phyloP scores from a whole-genome alignment of 2,888 invertebrate species.

The Drosophila robusta region DNA sequence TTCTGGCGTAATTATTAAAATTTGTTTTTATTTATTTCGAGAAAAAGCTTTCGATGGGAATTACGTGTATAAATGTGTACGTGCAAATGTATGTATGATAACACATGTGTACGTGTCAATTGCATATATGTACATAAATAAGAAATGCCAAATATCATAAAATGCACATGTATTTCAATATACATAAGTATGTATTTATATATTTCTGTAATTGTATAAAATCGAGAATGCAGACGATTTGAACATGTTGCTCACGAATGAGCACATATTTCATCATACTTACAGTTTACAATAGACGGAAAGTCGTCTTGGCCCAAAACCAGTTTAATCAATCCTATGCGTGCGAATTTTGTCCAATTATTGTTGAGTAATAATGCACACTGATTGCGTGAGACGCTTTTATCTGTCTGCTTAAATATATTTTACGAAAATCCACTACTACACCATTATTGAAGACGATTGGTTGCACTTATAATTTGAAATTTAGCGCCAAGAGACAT shows the following conservation, averaged over 20 bases:
- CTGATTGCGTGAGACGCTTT: slow-evolving; percentile 45
- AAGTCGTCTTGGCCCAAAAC: slow-evolving; percentile 27
- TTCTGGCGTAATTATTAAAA: slow-evolving; percentile 29
- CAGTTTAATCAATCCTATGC: slow-evolving; percentile 24
- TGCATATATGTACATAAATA: slow-evolving; percentile 7
- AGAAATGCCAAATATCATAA: neutral
- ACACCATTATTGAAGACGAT: slow-evolving; percentile 14
- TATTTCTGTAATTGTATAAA: neutral
- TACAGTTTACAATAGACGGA: slow-evolving; percentile 38
- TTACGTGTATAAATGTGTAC: slow-evolving; percentile 4
- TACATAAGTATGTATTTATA: neutral
- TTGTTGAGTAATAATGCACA: slow-evolving; percentile 35
- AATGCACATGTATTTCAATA: too few species aligned
- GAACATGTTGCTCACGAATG: too few species aligned
- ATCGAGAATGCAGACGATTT: neutral
- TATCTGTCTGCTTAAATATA: neutral
- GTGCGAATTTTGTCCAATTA: slow-evolving; percentile 33
- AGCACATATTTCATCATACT: slow-evolving; percentile 47
- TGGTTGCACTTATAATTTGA: slow-evolving; percentile 27
- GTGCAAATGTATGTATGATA: neutral
- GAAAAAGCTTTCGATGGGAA: slow-evolving; percentile 34
- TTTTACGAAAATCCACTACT: neutral
- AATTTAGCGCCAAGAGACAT: slow-evolving; percentile 31
- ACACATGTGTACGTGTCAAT: slow-evolving; percentile 34
- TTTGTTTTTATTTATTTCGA: slow-evolving; percentile 6